Percentiles rank a stretch among this genome's conserved stretches.
These are phyloP conservation scores for Odontophorus gujanensis DNA, from an alignment of 2,113 vertebrate genomes.

Conservation along the genomic window DNA sequence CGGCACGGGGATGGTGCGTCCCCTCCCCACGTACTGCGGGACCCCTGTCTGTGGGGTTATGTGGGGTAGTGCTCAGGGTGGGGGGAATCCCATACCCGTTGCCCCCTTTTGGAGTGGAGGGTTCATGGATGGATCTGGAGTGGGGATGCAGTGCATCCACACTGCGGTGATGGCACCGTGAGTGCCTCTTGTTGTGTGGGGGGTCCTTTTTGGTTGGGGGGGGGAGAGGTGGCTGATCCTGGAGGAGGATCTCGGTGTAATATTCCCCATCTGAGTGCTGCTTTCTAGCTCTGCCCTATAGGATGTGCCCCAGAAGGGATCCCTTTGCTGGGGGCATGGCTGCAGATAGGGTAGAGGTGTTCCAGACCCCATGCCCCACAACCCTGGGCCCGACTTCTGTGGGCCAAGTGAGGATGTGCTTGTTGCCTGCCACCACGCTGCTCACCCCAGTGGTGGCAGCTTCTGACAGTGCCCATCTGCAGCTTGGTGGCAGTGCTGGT, in stretches of 20 bases:
- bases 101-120: neutral
- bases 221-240: neutral
- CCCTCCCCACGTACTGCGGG: neutral
- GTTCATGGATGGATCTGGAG: neutral
- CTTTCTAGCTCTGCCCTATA: neutral
- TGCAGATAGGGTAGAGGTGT: neutral
- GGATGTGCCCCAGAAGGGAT: neutral
- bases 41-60: neutral
- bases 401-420: rapidly evolving
- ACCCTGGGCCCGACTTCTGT: neutral
- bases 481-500: neutral
- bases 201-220: neutral
- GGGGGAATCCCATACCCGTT: neutral
- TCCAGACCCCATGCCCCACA: rapidly evolving
- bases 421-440: neutral
- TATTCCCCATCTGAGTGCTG: neutral
- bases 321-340: neutral
- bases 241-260: neutral
- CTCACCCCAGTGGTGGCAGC: neutral
- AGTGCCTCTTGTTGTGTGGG: neutral
- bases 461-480: neutral
- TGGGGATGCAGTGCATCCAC: rapidly evolving
- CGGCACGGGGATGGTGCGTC: slow-evolving; percentile 18
- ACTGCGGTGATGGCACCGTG: rapidly evolving
- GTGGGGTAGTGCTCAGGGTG: neutral